These are phyloP conservation scores for Struthidea cinerea DNA, from an alignment of 2,113 vertebrate species.

Conservation along the genomic window DNA sequence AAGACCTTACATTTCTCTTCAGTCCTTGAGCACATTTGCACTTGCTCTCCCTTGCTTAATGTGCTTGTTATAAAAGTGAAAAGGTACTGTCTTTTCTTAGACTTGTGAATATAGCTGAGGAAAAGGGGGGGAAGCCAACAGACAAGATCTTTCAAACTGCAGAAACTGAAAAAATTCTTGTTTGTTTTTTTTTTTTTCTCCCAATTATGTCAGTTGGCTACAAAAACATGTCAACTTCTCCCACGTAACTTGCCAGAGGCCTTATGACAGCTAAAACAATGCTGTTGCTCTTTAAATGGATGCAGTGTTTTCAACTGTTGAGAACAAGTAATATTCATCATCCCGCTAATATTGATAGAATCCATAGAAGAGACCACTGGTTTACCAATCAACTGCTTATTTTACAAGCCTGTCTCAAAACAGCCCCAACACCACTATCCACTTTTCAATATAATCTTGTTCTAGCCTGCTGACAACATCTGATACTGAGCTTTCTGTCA, in stretches of 20 bases:
- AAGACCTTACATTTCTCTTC: neutral
- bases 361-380: neutral
- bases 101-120: neutral
- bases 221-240: conserved; percentile 28
- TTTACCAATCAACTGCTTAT: neutral
- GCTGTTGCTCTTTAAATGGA: neutral
- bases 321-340: neutral
- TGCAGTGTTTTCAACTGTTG: neutral
- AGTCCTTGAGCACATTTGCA: neutral
- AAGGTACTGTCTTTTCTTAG: neutral
- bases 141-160: neutral
- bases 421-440: neutral
- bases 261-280: conserved; percentile 22
- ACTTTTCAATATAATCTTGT: neutral
- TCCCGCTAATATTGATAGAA: neutral
- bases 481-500: neutral
- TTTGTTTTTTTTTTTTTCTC: neutral
- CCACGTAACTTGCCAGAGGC: neutral
- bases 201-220: conserved; percentile 3
- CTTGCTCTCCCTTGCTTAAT: neutral
- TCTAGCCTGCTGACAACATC: neutral
- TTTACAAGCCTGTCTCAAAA: neutral
- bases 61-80: neutral
- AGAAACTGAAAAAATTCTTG: neutral
- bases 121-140: neutral